Base-by-base conservation (phyloP, 2,113 vertebrate genomes). In the Lipophrys pholis region DNA sequence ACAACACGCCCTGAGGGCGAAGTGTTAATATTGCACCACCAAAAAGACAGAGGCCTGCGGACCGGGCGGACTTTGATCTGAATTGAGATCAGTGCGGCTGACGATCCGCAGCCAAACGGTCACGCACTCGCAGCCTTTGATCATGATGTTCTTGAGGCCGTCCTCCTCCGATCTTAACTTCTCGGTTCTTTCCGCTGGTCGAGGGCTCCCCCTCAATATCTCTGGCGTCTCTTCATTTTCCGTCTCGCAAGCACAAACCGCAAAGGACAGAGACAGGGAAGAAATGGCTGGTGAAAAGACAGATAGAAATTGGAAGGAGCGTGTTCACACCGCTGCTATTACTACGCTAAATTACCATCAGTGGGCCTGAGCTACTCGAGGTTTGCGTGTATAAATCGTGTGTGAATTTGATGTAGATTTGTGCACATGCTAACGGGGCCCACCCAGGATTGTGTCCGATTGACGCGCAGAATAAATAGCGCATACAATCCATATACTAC, bases 1-100 rank as follows among this genome's bases (percentile, higher is more conserved):
- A 49, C 80, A 76, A 63, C 76, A 80, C 68, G 55, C 75, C 85
- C 80, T 3, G 12, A 85, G 80, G 87, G 80, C 80, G 49, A 56
- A 80, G 80, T 74, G 78, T 76, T 87, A 85, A 83, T 62, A 50
- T 43, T 30, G 58, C 57, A 61, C 73, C 69, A 16, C 67, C 67
- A 56, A 69, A 30, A 77, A 74, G 76, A 66, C 70, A 70, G 35
- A 71, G 74, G 71, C 65, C 76, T 6, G 12, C 46, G 8, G 59
- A 66, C 71, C 74, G 65, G 63, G 21, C 71, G 41, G 50, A 41
- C 82, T 91, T 88, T 88, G 86, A 89, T 88, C 69, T 75, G 73
- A 76, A 74, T 59, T 38, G 30, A 81, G 82, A 87, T 87, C 73
- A 69, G 73, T 30, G 68, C 52, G 62, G 62, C 73, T 17, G 76